phyloP scores from a whole-genome alignment of 2,888 invertebrate species.

The Diadromus collaris region DNA sequence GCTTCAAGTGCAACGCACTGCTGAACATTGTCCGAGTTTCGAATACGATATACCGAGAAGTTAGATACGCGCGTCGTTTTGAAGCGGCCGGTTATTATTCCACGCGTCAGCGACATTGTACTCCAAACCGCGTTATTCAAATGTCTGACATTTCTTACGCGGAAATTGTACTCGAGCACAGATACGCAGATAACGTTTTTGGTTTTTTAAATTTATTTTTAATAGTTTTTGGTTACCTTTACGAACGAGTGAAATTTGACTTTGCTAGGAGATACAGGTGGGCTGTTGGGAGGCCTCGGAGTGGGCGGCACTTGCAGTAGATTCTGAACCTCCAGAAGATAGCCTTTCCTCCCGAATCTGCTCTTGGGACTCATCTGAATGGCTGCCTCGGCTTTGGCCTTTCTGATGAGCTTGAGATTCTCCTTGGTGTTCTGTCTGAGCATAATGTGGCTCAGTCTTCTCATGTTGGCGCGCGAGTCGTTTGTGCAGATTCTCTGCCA shows the following conservation, averaged over 20 bases:
- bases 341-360: slow-evolving; percentile 72
- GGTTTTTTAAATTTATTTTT: neutral
- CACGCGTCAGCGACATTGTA: slow-evolving; percentile 28
- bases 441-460: slow-evolving; percentile 72
- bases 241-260: slow-evolving; percentile 79
- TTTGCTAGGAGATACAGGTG: slow-evolving; percentile 79
- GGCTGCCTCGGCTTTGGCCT: slow-evolving; percentile 69
- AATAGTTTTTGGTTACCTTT: slow-evolving; percentile 72
- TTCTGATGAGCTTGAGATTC: slow-evolving; percentile 73
- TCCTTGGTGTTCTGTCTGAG: slow-evolving; percentile 76
- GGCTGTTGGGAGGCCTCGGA: slow-evolving; percentile 73
- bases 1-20: slow-evolving; percentile 50
- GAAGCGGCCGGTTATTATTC: neutral
- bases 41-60: slow-evolving; percentile 36
- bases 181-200: neutral
- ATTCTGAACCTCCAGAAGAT: slow-evolving; percentile 75
- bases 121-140: too few species aligned
- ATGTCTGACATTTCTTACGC: slow-evolving; percentile 15
- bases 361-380: slow-evolving; percentile 71
- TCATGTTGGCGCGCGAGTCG: slow-evolving; percentile 72
- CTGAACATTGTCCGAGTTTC: slow-evolving; percentile 36
- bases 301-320: slow-evolving; percentile 68
- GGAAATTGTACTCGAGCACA: neutral
- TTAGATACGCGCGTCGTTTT: neutral
- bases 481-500: slow-evolving; percentile 76